Evolutionary conservation across 1,140 invertebrate species (phyloP).

Genomic region (Psix sp.): DNA sequence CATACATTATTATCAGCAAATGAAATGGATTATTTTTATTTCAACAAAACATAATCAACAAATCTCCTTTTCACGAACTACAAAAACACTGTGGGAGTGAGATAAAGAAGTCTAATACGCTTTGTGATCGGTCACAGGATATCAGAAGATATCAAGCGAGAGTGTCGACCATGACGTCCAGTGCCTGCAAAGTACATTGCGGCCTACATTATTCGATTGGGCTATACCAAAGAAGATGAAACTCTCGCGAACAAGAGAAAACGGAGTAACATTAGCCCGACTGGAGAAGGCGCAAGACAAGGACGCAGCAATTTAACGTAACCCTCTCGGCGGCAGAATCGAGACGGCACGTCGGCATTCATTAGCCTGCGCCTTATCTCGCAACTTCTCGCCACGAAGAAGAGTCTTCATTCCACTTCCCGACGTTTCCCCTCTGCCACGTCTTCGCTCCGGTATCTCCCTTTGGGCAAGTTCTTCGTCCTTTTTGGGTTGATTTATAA

Average conservation of each 20-base stretch:
- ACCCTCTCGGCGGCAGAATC: conserved; percentile 36
- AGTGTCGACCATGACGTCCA: conserved; percentile 69
- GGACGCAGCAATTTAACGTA: conserved; percentile 32
- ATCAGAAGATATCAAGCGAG: conserved; percentile 69
- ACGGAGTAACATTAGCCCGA: too few species aligned
- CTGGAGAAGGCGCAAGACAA: conserved; percentile 28
- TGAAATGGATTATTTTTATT: too few species aligned
- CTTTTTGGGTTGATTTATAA: conserved; percentile 53
- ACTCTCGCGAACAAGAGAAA: conserved; percentile 42
- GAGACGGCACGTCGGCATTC: conserved; percentile 65
- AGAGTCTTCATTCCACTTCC: conserved; percentile 50
- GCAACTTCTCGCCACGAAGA: conserved; percentile 51
- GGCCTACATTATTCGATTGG: too few species aligned
- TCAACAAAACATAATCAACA: too few species aligned
- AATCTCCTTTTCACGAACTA: too few species aligned
- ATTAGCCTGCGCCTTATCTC: conserved; percentile 66
- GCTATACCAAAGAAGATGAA: too few species aligned
- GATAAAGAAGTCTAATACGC: too few species aligned
- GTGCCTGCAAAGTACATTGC: conserved; percentile 71
- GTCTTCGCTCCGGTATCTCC: conserved; percentile 36
- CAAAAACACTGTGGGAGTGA: too few species aligned
- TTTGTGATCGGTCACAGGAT: conserved; percentile 64
- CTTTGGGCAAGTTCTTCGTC: conserved; percentile 49
- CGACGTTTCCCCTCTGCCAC: conserved; percentile 5
- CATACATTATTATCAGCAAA: too few species aligned